These are phyloP conservation scores for Lycophotia porphyrea DNA, from an alignment of 2,888 invertebrate genomes.

Conservation along the genomic window DNA sequence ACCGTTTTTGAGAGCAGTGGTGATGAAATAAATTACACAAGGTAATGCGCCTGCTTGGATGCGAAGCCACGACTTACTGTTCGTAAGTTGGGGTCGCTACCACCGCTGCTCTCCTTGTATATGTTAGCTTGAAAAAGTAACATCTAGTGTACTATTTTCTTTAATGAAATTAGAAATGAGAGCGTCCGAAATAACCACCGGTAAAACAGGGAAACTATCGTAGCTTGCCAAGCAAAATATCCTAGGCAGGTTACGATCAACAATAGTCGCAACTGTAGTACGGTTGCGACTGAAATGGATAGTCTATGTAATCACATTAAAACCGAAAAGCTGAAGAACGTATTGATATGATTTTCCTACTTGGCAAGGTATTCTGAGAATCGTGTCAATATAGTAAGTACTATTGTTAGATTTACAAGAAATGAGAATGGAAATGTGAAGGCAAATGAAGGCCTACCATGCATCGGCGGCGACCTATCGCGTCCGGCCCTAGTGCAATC, in stretches of 20 bases:
- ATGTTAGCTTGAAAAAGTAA: not conserved
- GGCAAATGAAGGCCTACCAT: not conserved
- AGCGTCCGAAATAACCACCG: not conserved
- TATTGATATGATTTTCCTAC: slow-evolving; percentile 4
- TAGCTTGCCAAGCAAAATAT: slow-evolving; percentile 28
- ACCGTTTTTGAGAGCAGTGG: too few species aligned
- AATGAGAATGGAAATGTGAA: not conserved
- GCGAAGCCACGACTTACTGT: too few species aligned
- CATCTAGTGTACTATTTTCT: not conserved
- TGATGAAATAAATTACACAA: too few species aligned
- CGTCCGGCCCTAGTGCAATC: too few species aligned
- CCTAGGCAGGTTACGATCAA: slow-evolving; percentile 10
- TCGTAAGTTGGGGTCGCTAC: too few species aligned
- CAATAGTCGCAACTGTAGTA: not conserved
- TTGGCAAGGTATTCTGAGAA: not conserved
- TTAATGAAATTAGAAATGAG: not conserved
- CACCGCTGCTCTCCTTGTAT: too few species aligned
- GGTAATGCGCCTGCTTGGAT: too few species aligned
- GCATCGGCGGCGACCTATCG: too few species aligned
- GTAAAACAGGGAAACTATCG: not conserved
- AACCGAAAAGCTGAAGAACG: not conserved
- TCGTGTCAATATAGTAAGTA: not conserved
- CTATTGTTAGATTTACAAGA: not conserved
- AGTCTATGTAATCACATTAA: not conserved
- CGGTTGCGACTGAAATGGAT: slow-evolving; percentile 5